Evolutionary conservation across 2,797 vertebrate genomes (phyloP).

Genomic region (Spheniscus humboldti): DNA sequence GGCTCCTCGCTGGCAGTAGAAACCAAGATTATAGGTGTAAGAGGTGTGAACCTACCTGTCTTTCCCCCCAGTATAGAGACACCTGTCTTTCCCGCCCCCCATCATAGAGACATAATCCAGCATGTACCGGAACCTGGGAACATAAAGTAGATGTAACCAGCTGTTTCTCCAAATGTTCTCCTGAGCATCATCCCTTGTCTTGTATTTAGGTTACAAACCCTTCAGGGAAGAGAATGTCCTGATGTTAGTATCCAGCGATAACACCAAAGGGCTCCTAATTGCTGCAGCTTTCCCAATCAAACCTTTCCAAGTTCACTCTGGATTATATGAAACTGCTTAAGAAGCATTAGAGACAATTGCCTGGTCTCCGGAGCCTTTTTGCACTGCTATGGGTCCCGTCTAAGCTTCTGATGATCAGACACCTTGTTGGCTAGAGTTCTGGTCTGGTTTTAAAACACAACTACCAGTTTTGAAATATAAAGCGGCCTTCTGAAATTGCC

Average conservation of each 20-base stretch:
- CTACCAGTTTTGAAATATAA: neutral
- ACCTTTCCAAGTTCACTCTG: neutral
- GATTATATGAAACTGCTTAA: neutral
- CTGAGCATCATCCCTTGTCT: neutral
- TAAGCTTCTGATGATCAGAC: neutral
- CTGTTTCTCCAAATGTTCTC: neutral
- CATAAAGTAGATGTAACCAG: neutral
- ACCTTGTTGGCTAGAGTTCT: neutral
- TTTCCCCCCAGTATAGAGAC: neutral
- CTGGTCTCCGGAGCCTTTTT: neutral
- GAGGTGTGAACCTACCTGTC: neutral
- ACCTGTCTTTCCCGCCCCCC: neutral
- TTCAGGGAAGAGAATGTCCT: neutral
- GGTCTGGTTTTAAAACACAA: neutral
- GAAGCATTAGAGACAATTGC: neutral
- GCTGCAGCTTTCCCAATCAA: neutral
- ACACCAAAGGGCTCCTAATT: neutral
- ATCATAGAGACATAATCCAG: neutral
- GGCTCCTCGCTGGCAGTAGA: neutral
- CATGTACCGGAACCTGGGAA: neutral
- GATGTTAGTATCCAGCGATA: neutral
- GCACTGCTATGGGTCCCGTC: accelerated
- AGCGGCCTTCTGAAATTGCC: neutral
- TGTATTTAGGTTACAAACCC: neutral
- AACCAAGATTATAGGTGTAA: neutral